These are phyloP conservation scores for Craterocephalus amniculus DNA, from an alignment of 2,797 vertebrate species.

Conservation along the genomic window DNA sequence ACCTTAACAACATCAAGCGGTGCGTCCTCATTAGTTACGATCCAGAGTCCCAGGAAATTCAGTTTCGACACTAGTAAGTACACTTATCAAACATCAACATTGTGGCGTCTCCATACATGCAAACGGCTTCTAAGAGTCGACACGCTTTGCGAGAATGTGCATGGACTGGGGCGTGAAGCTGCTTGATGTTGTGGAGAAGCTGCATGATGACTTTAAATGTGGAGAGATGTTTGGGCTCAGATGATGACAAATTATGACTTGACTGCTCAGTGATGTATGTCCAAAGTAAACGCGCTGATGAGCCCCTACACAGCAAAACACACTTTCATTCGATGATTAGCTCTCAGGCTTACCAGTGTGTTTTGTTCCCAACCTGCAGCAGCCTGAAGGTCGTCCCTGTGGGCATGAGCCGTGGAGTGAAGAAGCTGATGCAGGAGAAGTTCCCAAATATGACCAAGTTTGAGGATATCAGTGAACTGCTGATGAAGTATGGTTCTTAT, in stretches of 20 bases:
- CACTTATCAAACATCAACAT: not conserved
- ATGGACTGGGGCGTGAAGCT: not conserved
- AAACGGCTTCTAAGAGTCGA: not conserved
- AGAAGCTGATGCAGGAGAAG: slow-evolving; percentile 94
- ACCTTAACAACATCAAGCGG: slow-evolving; percentile 91
- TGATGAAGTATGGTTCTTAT: slow-evolving; percentile 85
- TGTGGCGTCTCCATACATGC: not conserved
- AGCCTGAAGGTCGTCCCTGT: slow-evolving; percentile 95
- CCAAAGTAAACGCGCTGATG: slow-evolving; percentile 90
- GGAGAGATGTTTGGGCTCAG: slow-evolving; percentile 34
- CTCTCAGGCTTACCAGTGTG: not conserved
- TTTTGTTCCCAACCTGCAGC: slow-evolving; percentile 70
- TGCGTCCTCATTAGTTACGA: slow-evolving; percentile 90
- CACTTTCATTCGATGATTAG: fast-evolving
- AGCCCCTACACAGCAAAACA: not conserved
- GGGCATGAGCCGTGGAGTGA: slow-evolving; percentile 91
- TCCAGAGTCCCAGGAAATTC: slow-evolving; percentile 82
- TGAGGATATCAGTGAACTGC: slow-evolving; percentile 93
- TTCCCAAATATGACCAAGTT: slow-evolving; percentile 93
- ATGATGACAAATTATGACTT: slow-evolving; percentile 79
- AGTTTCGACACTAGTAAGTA: slow-evolving; percentile 95
- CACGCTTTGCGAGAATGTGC: not conserved
- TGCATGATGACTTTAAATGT: not conserved
- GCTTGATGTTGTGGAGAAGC: not conserved
- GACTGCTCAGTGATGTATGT: slow-evolving; percentile 82